A percentile compares a stretch with the other conserved stretches of the same genome.
Conservation (phyloP, 2,797 vertebrate species). For the Myotis vivesi region DNA sequence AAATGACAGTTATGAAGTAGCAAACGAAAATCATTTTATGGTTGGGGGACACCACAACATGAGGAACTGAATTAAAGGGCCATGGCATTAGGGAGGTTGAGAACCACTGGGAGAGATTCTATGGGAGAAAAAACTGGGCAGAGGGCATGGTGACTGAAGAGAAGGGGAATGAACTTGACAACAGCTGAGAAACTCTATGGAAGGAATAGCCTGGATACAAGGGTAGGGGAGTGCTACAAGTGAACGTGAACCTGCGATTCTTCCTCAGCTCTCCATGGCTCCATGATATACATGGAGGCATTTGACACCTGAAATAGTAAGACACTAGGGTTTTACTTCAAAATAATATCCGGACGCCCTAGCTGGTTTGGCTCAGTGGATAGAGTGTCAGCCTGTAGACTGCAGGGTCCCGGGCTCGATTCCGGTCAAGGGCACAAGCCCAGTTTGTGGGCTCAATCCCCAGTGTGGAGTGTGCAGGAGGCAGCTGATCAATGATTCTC, state of each 20-base stretch:
- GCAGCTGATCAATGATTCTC: too few relatives aligned
- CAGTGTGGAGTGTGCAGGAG: too few relatives aligned
- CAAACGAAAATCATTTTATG: too few relatives aligned
- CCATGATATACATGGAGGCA: not conserved
- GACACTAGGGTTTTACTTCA: not conserved
- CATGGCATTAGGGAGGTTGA: too few relatives aligned
- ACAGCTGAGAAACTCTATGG: not conserved
- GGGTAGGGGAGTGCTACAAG: not conserved
- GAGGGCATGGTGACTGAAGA: not conserved
- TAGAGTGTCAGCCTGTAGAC: too few relatives aligned
- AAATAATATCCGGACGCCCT: not conserved
- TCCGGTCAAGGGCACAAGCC: too few relatives aligned
- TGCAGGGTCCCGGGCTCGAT: too few relatives aligned
- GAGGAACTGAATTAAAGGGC: too few relatives aligned
- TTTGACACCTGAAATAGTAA: not conserved
- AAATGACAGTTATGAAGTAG: too few relatives aligned
- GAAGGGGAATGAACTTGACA: not conserved
- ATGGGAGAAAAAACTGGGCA: not conserved
- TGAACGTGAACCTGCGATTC: not conserved
- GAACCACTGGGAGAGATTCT: not conserved
- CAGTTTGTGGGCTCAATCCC: too few relatives aligned
- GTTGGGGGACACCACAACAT: too few relatives aligned
- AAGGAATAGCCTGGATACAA: not conserved
- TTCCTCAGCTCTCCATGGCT: not conserved
- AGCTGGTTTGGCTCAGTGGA: too few relatives aligned